Evolutionary conservation across 2,113 vertebrate genomes (phyloP), one percentile per base, ranked within the genome.

Genomic region (Meriones unguiculatus): DNA sequence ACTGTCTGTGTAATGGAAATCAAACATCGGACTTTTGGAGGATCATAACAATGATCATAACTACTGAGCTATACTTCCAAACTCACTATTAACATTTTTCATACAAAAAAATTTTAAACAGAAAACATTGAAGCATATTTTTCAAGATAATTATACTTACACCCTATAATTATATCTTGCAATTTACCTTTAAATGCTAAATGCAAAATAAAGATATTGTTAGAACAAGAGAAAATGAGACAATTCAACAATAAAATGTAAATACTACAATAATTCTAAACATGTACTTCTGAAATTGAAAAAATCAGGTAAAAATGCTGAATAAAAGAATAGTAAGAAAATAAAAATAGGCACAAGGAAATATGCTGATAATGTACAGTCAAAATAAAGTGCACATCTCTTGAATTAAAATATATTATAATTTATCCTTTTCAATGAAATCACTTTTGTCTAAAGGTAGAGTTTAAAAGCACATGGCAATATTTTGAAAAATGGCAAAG

Each of bases 361-460:
- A 57, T 57, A 15, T 57, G 15, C 12, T 57, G 57, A 57, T 57
- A 57, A 57, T 13, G 57, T 57, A 57, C 2, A 14, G 57, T 57
- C 57, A 57, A 57, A 57, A 57, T 57, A 57, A 57, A 57, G 11
- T 57, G 57, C 57, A 57, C 9, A 57, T 13, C 15, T 7, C 72
- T 91, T 30, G 46, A 18, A 14, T 92, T 92, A 72, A 62, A 95
- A 90, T 93, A 87, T 12, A 46, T 57, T 57, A 57, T 14, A 89
- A 62, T 17, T 22, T 75, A 80, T 70, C 15, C 76, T 14, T 38
- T 77, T 78, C 25, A 78, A 52, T 52, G 13, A 50, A 52, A 54
- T 78, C 30, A 52, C 22, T 17, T 3, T 67, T 46, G 3, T 81
- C 10, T 82, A 69, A 15, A 89, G 2, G 5, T 89, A 1, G 32